Percentiles rank a stretch among this genome's conserved stretches.
Conservation (phyloP, 1,140 invertebrate species). For the Zaprionus vittiger region DNA sequence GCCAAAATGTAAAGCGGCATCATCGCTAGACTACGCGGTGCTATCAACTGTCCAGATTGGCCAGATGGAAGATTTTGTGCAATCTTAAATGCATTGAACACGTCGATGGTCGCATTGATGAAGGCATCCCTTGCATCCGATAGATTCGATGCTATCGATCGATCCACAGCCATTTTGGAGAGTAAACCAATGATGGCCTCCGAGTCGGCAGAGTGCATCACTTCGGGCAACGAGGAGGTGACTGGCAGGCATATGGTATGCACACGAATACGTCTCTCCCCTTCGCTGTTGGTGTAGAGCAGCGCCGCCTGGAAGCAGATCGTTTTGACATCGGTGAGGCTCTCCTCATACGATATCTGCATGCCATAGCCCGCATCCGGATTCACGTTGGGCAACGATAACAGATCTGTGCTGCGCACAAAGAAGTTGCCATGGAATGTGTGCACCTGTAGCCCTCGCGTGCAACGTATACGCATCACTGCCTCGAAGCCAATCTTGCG, state of each 20-base stretch:
- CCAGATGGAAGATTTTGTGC: constrained; percentile 88
- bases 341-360: constrained; percentile 93
- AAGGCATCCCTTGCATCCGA: constrained; percentile 97
- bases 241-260: constrained; percentile 98
- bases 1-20: constrained; percentile 96
- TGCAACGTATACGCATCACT: constrained; percentile 98
- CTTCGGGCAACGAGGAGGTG: constrained; percentile 91
- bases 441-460: constrained; percentile 96
- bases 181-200: constrained; percentile 96
- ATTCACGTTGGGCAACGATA: constrained; percentile 98
- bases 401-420: constrained; percentile 97
- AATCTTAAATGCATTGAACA: constrained; percentile 92
- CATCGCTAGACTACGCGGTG: constrained; percentile 90
- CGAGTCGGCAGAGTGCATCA: constrained; percentile 97
- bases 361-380: constrained; percentile 99
- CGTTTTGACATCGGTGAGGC: constrained; percentile 92
- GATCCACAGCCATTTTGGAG: constrained; percentile 98
- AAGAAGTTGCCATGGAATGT: constrained; percentile 99
- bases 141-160: constrained; percentile 93
- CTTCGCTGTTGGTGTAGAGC: constrained; percentile 99
- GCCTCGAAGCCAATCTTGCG: constrained; percentile 99
- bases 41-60: constrained; percentile 88
- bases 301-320: constrained; percentile 99
- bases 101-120: constrained; percentile 97
- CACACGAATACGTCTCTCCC: constrained; percentile 98